phyloP scores from a whole-genome alignment of 2,888 invertebrate species.

The Epsilonema sp. region DNA sequence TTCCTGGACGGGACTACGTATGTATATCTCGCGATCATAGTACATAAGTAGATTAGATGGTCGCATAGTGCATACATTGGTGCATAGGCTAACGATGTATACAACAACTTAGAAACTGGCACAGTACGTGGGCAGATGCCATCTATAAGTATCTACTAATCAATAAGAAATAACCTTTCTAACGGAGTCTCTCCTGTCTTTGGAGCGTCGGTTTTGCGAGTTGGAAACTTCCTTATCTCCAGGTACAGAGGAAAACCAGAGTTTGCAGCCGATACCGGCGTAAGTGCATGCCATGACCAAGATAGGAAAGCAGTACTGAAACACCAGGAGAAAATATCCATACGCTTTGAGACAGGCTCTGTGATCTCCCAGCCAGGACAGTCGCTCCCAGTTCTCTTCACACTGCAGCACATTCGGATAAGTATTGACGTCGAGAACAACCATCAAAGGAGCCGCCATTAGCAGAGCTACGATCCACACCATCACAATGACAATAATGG shows the following conservation, averaged over 20 bases:
- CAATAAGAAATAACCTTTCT: conserved; percentile 18
- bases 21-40: no score
- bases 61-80: no score
- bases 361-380: not conserved
- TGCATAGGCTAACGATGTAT: no score
- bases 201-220: conserved; percentile 13
- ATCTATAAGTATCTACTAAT: no score
- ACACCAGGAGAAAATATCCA: conserved; percentile 17
- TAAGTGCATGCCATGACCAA: conserved; percentile 24
- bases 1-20: no score
- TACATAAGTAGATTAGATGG: no score
- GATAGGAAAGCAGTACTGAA: conserved; percentile 26
- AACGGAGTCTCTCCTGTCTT: conserved; percentile 22
- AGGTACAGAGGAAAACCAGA: conserved; percentile 24
- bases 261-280: conserved; percentile 22
- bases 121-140: no score
- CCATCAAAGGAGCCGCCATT: conserved; percentile 21
- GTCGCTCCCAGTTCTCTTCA: conserved; percentile 3
- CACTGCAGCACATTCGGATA: conserved; percentile 9
- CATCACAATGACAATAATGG: not conserved
- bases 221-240: conserved; percentile 9
- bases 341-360: conserved; percentile 16
- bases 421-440: conserved; percentile 14
- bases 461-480: conserved; percentile 20
- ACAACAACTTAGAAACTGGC: no score